Conservation (phyloP, 2,797 vertebrate species). For the Dendrocincla tyrannina region DNA sequence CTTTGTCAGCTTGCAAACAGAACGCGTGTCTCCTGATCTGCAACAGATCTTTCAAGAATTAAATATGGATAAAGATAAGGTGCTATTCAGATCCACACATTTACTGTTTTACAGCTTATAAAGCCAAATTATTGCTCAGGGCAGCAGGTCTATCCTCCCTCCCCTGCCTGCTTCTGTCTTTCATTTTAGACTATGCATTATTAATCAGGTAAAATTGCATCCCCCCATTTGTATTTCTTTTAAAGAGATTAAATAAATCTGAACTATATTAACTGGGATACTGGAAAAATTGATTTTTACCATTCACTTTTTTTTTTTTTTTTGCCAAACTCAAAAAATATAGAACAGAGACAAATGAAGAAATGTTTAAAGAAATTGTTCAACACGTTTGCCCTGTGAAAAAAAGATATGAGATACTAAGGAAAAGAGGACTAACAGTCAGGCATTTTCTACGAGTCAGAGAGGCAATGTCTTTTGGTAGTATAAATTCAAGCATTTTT, state of each 20-base stretch:
- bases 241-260: background rate
- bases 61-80: constrained; percentile 36
- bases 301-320: background rate
- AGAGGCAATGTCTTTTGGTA: background rate
- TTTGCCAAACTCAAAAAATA: background rate
- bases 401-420: background rate
- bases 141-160: background rate
- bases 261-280: background rate
- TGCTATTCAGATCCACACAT: background rate
- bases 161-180: background rate
- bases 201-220: background rate
- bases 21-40: background rate
- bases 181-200: background rate
- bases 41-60: constrained; percentile 20
- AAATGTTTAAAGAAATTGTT: background rate
- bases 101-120: background rate
- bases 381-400: background rate
- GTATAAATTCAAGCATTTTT: background rate
- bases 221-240: background rate
- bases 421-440: background rate
- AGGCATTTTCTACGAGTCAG: background rate
- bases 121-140: background rate
- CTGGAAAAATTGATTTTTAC: background rate
- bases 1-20: constrained; percentile 53
- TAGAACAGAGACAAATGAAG: background rate